Percentiles rank a stretch among this genome's conserved stretches.
Conservation (phyloP, 1,140 invertebrate genomes). For the Neotoxoptera formosana region DNA sequence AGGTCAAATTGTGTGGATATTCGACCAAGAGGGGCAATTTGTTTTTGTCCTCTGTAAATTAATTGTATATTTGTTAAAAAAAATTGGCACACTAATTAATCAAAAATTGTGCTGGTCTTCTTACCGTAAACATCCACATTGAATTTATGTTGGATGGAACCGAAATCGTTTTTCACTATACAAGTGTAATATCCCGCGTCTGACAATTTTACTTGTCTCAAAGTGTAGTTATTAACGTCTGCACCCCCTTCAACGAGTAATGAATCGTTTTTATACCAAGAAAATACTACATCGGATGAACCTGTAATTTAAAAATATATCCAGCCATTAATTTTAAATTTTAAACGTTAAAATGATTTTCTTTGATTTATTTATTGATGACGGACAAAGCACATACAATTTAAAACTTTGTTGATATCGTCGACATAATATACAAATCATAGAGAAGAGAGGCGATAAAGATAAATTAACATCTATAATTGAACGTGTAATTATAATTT, state of each 20-base stretch:
- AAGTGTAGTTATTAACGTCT: conserved; percentile 9
- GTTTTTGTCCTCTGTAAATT: conserved; percentile 59
- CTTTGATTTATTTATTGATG: background rate
- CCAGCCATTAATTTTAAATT: background rate
- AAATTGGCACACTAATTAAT: background rate
- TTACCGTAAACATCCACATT: conserved; percentile 78
- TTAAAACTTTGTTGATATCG: background rate
- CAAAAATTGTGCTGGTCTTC: background rate
- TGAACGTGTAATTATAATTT: background rate
- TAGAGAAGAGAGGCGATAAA: background rate
- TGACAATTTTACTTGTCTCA: conserved; percentile 3
- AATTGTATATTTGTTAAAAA: background rate
- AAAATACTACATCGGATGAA: background rate
- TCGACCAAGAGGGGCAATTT: conserved; percentile 61
- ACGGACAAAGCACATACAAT: background rate
- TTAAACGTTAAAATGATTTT: background rate
- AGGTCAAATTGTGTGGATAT: conserved; percentile 60
- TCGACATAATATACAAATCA: background rate
- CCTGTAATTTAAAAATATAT: background rate
- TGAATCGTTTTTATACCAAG: conserved; percentile 27
- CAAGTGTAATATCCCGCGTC: conserved; percentile 89
- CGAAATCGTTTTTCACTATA: conserved; percentile 78
- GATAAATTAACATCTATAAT: background rate
- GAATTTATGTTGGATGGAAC: conserved; percentile 79
- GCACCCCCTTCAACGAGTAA: background rate